Percentiles rank a stretch among this genome's conserved stretches.
These are phyloP conservation scores for Agriopis leucophaearia DNA, from an alignment of 2,888 invertebrate species.

Conservation along the genomic window DNA sequence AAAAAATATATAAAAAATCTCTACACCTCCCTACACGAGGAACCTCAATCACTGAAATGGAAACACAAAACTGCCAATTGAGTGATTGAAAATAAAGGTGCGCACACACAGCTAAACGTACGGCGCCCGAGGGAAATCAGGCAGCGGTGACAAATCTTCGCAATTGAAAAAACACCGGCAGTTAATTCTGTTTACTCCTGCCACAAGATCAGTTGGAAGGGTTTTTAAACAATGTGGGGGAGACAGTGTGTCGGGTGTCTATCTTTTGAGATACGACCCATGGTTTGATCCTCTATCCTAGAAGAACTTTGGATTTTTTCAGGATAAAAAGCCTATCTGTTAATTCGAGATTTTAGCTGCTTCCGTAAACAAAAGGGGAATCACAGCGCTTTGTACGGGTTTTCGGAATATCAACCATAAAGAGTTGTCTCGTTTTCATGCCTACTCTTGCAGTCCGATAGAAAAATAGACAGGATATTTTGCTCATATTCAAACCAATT, in stretches of 20 bases:
- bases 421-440: too few relatives aligned
- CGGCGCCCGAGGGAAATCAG: conserved; percentile 71
- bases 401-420: too few relatives aligned
- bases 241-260: background rate
- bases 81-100: conserved; percentile 67
- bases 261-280: background rate
- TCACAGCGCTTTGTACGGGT: too few relatives aligned
- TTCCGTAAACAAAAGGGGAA: too few relatives aligned
- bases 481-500: too few relatives aligned
- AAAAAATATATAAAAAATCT: background rate
- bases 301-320: too few relatives aligned
- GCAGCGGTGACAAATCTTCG: conserved; percentile 69
- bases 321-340: too few relatives aligned
- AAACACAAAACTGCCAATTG: conserved; percentile 46
- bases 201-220: conserved; percentile 49
- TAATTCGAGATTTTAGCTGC: too few relatives aligned
- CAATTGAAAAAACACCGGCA: conserved; percentile 64
- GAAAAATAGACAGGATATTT: too few relatives aligned
- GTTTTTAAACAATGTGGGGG: conserved; percentile 30
- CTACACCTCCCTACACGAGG: background rate
- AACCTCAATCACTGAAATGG: conserved; percentile 36
- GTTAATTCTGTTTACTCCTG: conserved; percentile 71
- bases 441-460: too few relatives aligned
- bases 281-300: too few relatives aligned
- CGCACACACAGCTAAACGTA: conserved; percentile 63